Evolutionary conservation across 2,888 invertebrate species (phyloP), one percentile per base, ranked within the genome.

Genomic region (Protonemura montana): DNA sequence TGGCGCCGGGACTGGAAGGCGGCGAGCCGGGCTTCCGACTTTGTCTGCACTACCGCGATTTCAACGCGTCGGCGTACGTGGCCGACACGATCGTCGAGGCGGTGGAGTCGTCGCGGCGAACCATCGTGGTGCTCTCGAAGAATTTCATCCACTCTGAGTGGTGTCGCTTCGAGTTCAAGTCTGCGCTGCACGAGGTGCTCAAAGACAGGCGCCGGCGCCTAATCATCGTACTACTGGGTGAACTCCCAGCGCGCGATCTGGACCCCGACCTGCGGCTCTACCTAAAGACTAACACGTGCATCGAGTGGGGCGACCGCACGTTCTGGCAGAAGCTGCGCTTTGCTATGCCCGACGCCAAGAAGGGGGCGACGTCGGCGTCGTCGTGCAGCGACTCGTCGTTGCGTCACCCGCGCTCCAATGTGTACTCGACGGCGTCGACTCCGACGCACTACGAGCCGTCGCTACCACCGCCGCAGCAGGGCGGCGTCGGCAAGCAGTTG

Each of bases 281-380:
- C 92, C 93, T 98, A 90, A 96, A 98, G 90, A 96, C 97, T 88
- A 97, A 97, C 92, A 97, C 97, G 89, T 96, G 97, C 91, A 95
- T 99, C 90, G 96, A 97, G 91, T 97, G 97, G 96, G 97, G 97
- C 88, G 98, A 99, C 92, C 96, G 97, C 91, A 95, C 97, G 91
- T 99, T 99, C 93, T 99, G 99, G 99, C 97, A 98, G 91, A 98
- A 98, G 92, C 93, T 99, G 88, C 95, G 96, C 90, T 97, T 97
- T 90, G 96, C 97, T 86, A 95, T 98, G 94, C 98, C 98, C 87
- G 96, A 97, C 91, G 94, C 94, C 89, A 93, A 94, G 91, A 93
- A 81, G 94, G 92, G 94, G 94, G 91, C 94, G 94, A 90, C 93
- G 94, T 90, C 93, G 94, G 89, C 76, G 27, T 94, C 95, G 88